These are phyloP conservation scores for Benthosema pterotum DNA, from an alignment of 2,797 vertebrate species.

Conservation along the genomic window DNA sequence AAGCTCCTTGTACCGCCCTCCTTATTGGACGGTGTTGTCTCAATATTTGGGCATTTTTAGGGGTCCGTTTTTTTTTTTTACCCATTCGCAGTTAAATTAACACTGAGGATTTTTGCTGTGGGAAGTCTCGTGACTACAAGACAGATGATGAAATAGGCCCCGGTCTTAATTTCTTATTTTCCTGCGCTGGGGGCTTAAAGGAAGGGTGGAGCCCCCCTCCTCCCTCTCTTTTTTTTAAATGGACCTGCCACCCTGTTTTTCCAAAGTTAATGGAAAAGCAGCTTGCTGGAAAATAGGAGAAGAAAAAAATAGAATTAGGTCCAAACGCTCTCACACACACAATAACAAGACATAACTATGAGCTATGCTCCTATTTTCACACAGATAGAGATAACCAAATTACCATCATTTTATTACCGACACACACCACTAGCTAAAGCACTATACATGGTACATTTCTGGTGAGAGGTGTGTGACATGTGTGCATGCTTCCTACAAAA, in stretches of 20 bases:
- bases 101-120: constrained; percentile 65
- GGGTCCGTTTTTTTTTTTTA: too few species aligned
- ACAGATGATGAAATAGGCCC: constrained; percentile 89
- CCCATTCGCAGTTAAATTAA: too few species aligned
- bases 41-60: too few species aligned
- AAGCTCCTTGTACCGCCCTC: constrained; percentile 90
- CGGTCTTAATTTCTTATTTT: constrained; percentile 96
- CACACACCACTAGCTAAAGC: constrained; percentile 84
- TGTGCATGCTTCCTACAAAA: constrained; percentile 14
- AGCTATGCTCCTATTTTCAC: constrained; percentile 83
- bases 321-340: constrained; percentile 90
- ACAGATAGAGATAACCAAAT: constrained; percentile 82
- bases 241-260: constrained; percentile 97
- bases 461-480: constrained; percentile 77
- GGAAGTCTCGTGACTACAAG: constrained; percentile 78
- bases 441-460: constrained; percentile 56
- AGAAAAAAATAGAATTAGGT: constrained; percentile 89
- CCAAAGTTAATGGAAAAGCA: constrained; percentile 98
- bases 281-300: constrained; percentile 93
- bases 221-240: constrained; percentile 93
- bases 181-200: constrained; percentile 87
- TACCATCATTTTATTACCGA: constrained; percentile 91
- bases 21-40: constrained; percentile 14
- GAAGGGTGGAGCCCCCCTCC: constrained; percentile 89
- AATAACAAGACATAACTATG: constrained; percentile 91